Base-by-base conservation (phyloP, 2,888 invertebrate species). In the Oeneis ivallda region DNA sequence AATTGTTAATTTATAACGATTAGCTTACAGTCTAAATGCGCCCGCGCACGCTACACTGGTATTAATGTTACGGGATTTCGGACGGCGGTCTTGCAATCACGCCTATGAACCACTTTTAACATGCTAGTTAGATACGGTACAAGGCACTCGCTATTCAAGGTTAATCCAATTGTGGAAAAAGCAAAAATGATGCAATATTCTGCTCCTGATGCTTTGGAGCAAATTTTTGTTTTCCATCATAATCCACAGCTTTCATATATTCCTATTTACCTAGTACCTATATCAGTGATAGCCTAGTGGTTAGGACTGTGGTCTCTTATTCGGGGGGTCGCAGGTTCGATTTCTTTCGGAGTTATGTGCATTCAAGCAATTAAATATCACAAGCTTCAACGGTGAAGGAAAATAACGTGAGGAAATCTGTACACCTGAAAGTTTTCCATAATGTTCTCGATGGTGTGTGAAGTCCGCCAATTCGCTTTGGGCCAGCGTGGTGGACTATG, bases 51-150 rank as follows among this genome's bases (percentile, higher is more conserved):
- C 78, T 68, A 79, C 73, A 60, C 70, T 62, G 69, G 72, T 73
- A 75, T 79, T 79, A 75, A 74, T 71, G 73, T 82, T 85, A 81
- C 83, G 82, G 83, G 78, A 82, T 79, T 74, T 73, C 61, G 54
- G 67, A 60, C 64, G 64, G 59, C 53, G 49, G 54, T 34, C 19
- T 53, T 4, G 61, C 52, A 52, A 61, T 61, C 50, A 47, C n/a
- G 50, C 4, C 39, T 32, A 9, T 39, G 39, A 39, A 52, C 52
- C 43, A 17, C 15, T 52, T 45, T 26, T 37, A 37, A 15, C 26
- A 26, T 52, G 52, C n/a, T 32, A 43, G n/a, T 52, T 52, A 37
- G 61, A 52, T 52, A 61, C 52, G 61, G 61, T 61, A 50, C 11
- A n/a, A 26, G 37, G 26, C n/a, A 52, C 15, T 19, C 26, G 15